A percentile compares a stretch with the other conserved stretches of the same genome.
phyloP scores from a whole-genome alignment of 2,888 invertebrate species.

The Troglohyphantes excavatus region DNA sequence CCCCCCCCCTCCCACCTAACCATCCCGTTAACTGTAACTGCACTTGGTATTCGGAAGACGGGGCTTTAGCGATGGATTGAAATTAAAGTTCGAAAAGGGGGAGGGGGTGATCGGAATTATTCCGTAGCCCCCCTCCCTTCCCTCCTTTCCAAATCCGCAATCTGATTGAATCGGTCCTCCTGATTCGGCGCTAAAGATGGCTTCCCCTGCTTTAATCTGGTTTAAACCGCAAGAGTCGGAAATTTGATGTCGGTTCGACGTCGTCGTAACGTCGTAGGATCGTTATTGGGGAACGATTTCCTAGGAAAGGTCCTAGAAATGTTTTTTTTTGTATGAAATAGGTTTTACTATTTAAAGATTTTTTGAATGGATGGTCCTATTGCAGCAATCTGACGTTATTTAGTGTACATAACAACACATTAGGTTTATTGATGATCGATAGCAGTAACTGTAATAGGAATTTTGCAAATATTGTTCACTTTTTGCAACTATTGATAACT shows the following conservation, averaged over 20 bases:
- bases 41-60: conserved; percentile 62
- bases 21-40: background rate
- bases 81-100: conserved; percentile 71
- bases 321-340: too few relatives aligned
- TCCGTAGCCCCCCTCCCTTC: background rate
- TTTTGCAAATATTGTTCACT: too few relatives aligned
- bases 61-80: conserved; percentile 52
- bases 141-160: conserved; percentile 51
- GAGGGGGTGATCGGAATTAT: conserved; percentile 11
- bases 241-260: conserved; percentile 26
- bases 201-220: conserved; percentile 51
- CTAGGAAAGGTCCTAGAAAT: too few relatives aligned
- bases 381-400: too few relatives aligned
- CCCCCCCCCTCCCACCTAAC: background rate
- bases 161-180: conserved; percentile 64
- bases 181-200: conserved; percentile 58
- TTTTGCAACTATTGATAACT: too few relatives aligned
- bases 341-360: too few relatives aligned
- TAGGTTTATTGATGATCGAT: too few relatives aligned
- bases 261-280: too few relatives aligned
- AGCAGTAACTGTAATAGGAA: too few relatives aligned
- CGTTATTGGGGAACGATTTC: too few relatives aligned
- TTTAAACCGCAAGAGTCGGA: conserved; percentile 59
- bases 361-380: too few relatives aligned
- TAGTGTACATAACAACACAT: too few relatives aligned